Evolutionary conservation across 2,888 invertebrate genomes (phyloP).

Genomic region (Tetragonisca angustula): DNA sequence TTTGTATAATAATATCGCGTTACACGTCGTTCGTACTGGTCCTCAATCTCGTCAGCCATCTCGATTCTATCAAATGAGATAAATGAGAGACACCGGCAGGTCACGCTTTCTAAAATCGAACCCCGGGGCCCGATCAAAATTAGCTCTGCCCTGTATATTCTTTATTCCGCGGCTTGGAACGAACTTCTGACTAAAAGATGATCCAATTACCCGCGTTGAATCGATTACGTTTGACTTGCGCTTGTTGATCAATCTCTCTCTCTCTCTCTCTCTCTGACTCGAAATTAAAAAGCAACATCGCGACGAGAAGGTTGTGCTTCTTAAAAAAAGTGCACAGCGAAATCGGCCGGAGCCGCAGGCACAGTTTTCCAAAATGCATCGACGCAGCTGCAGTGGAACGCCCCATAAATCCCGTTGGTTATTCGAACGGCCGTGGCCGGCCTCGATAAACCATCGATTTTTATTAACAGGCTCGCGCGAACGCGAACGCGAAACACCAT

Average conservation of each 20-base stretch:
- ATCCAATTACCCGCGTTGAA: neutral
- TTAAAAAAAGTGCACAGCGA: neutral
- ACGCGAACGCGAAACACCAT: neutral
- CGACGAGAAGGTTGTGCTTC: neutral
- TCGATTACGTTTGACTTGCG: neutral
- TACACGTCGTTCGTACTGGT: neutral
- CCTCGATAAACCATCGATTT: constrained; percentile 48
- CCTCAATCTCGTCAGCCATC: neutral
- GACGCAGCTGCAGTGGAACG: constrained; percentile 19
- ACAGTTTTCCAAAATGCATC: constrained; percentile 17
- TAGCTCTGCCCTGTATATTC: neutral
- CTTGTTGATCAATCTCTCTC: neutral
- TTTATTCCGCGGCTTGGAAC: neutral
- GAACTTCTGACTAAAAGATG: neutral
- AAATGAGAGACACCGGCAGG: too few relatives aligned
- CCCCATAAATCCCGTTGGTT: constrained; percentile 32
- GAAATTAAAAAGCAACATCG: neutral
- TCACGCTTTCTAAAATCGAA: neutral
- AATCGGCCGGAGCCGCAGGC: neutral
- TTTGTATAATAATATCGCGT: neutral
- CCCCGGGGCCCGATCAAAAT: neutral
- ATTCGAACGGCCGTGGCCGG: neutral
- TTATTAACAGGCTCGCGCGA: constrained; percentile 45
- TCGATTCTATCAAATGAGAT: too few relatives aligned
- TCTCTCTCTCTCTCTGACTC: neutral